Evolutionary conservation across 2,113 vertebrate genomes (phyloP).

Genomic region (Falco punctatus): DNA sequence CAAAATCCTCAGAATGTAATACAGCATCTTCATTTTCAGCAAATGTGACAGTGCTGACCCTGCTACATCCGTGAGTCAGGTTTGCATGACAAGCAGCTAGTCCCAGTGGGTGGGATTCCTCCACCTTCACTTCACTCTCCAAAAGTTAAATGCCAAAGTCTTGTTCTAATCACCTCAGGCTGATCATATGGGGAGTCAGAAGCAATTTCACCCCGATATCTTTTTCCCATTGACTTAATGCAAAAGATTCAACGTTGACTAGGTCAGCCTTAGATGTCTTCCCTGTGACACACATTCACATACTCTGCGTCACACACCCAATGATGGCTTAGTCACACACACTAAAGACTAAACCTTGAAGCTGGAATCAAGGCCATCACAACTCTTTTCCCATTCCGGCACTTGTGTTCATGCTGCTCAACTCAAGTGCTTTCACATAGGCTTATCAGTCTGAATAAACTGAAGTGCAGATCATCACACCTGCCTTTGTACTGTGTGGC

Average conservation of each 20-base stretch:
- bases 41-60: background rate
- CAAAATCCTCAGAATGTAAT: conserved; percentile 51
- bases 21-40: conserved; percentile 33
- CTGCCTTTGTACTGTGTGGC: background rate
- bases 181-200: background rate
- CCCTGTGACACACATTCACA: background rate
- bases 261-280: background rate
- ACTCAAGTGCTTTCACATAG: background rate
- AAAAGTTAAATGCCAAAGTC: background rate
- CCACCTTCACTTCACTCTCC: background rate
- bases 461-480: background rate
- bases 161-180: background rate
- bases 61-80: background rate
- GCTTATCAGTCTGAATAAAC: background rate
- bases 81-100: background rate
- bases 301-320: background rate
- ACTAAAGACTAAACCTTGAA: background rate
- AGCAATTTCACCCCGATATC: background rate
- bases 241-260: background rate
- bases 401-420: background rate
- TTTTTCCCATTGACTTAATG: background rate
- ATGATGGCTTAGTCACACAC: background rate
- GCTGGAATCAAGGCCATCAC: background rate
- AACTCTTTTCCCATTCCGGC: background rate
- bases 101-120: background rate